phyloP scores from a whole-genome alignment of 1,140 invertebrate genomes.

The Sycophila sp. region DNA sequence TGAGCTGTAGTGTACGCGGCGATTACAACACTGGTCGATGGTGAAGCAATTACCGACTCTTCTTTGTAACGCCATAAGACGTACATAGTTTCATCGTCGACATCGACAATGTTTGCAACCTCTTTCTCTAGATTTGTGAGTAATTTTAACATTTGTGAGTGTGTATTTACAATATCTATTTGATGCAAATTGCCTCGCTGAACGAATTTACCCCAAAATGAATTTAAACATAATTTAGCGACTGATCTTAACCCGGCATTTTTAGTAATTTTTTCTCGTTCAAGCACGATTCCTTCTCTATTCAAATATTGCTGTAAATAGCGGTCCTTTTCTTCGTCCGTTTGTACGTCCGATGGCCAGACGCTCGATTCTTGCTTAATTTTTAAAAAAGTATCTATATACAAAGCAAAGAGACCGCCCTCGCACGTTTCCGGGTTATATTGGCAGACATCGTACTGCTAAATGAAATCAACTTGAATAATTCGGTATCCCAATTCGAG shows the following conservation, averaged over 20 bases:
- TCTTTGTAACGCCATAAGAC: no score
- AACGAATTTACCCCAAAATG: neutral
- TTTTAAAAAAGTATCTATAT: neutral
- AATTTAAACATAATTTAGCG: neutral
- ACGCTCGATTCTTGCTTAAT: no score
- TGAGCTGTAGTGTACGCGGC: no score
- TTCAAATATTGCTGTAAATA: no score
- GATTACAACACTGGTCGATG: no score
- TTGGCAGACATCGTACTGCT: neutral
- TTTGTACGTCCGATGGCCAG: no score
- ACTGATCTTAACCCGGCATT: neutral
- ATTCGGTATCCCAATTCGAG: neutral
- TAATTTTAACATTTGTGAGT: neutral
- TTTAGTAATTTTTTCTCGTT: neutral
- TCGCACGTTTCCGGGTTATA: neutral
- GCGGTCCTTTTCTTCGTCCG: no score
- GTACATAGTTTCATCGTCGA: no score
- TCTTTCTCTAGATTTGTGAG: neutral
- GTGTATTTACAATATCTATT: neutral
- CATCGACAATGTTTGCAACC: no score
- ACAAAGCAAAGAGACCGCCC: neutral
- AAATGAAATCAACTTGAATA: neutral
- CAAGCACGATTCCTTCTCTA: neutral
- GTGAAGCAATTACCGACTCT: no score
- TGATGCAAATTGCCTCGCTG: neutral